Conservation (phyloP, 1,140 invertebrate genomes). For the Zeugodacus cucurbitae region DNA sequence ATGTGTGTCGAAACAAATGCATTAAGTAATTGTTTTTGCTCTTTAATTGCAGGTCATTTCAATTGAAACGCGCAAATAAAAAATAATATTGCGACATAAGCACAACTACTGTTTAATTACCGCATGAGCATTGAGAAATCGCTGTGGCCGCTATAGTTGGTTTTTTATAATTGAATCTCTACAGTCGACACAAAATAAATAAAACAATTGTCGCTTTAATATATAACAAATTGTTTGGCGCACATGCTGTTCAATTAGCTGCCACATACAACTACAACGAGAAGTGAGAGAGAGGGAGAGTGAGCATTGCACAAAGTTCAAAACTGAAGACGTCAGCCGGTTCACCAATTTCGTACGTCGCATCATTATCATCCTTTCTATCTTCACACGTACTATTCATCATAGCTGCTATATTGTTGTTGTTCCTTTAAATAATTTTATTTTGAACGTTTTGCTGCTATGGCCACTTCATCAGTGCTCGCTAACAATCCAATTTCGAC, state of each 20-base stretch:
- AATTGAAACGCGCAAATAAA: constrained; percentile 18
- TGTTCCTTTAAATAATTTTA: not conserved
- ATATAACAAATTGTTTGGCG: not conserved
- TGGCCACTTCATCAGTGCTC: constrained; percentile 64
- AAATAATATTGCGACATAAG: not conserved
- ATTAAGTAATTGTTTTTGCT: not conserved
- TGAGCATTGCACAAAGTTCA: not conserved
- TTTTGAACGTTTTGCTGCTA: constrained; percentile 46
- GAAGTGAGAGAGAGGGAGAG: not conserved
- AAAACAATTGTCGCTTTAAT: not conserved
- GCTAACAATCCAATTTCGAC: constrained; percentile 61
- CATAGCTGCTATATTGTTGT: not conserved
- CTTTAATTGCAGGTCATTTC: constrained; percentile 17
- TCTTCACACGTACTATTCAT: not conserved
- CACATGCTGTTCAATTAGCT: not conserved
- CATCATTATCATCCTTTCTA: not conserved
- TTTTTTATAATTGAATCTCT: constrained; percentile 5
- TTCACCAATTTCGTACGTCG: not conserved
- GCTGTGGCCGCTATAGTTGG: not conserved
- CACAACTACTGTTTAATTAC: constrained; percentile 35
- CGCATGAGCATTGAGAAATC: not conserved
- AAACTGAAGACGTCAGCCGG: not conserved
- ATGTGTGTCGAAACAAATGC: not conserved
- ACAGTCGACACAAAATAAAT: not conserved
- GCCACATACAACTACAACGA: not conserved